Percentiles rank a stretch among this genome's conserved stretches.
These are phyloP conservation scores for Tenualosa ilisha DNA, from an alignment of 2,797 vertebrate genomes.

Conservation along the genomic window DNA sequence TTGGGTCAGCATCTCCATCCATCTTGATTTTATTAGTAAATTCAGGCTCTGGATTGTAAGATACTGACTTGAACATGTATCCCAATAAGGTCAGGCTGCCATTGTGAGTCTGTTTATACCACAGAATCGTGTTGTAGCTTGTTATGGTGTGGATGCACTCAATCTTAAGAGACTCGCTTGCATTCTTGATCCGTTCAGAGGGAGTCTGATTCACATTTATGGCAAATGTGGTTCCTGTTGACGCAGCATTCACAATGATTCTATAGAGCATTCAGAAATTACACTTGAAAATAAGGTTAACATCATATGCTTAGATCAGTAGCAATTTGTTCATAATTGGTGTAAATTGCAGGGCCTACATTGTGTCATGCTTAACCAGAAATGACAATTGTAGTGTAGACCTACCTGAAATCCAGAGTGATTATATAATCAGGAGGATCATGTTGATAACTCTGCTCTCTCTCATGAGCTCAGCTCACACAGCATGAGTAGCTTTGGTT, in stretches of 20 bases:
- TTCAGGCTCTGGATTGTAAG: neutral
- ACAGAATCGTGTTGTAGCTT: neutral
- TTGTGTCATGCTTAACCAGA: too few relatives aligned
- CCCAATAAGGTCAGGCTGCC: conserved; percentile 34
- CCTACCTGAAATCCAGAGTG: neutral
- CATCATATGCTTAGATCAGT: too few relatives aligned
- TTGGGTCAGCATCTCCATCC: conserved; percentile 27
- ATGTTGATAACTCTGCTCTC: neutral
- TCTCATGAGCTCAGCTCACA: neutral
- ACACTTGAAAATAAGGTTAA: too few relatives aligned
- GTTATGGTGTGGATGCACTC: conserved; percentile 48
- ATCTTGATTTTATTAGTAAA: neutral
- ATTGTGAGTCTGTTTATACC: conserved; percentile 47
- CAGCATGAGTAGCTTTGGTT: too few relatives aligned
- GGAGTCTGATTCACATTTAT: conserved; percentile 35
- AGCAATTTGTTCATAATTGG: too few relatives aligned
- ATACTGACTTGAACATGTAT: neutral
- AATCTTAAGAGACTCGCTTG: conserved; percentile 26
- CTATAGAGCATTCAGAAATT: too few relatives aligned
- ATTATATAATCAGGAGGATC: neutral
- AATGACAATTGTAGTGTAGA: too few relatives aligned
- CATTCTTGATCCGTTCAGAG: conserved; percentile 24
- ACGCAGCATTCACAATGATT: neutral
- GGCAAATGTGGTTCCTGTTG: conserved; percentile 2
- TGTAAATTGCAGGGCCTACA: too few relatives aligned